These are phyloP conservation scores for Oreortyx pictus DNA, from an alignment of 2,797 vertebrate genomes.

Conservation along the genomic window DNA sequence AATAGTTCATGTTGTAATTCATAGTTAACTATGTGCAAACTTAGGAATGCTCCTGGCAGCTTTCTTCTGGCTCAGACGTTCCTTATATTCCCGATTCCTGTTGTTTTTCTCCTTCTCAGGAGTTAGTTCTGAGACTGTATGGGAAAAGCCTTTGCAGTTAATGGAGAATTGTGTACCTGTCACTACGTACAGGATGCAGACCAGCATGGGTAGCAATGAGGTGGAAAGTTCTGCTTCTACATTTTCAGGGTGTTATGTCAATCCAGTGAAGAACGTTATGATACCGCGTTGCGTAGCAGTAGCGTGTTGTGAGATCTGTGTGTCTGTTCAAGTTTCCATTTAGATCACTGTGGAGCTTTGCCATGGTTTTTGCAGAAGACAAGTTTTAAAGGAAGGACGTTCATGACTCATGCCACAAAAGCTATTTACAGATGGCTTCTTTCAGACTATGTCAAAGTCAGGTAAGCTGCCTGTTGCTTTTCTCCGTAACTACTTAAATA, in stretches of 20 bases:
- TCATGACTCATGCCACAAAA: slow-evolving; percentile 97
- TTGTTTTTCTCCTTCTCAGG: not conserved
- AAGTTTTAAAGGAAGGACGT: slow-evolving; percentile 95
- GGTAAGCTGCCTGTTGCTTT: slow-evolving; percentile 75
- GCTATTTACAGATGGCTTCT: slow-evolving; percentile 98
- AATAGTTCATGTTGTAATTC: not conserved
- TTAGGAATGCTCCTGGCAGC: rapidly evolving
- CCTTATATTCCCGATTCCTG: not conserved
- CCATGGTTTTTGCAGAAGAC: slow-evolving; percentile 99
- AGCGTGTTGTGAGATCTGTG: not conserved
- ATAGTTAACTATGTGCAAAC: not conserved
- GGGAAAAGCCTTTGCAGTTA: not conserved
- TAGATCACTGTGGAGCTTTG: slow-evolving; percentile 95
- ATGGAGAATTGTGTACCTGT: not conserved
- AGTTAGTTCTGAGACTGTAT: not conserved
- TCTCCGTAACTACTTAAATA: not conserved
- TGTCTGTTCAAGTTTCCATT: slow-evolving; percentile 86
- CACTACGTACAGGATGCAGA: not conserved
- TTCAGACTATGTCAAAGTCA: slow-evolving; percentile 98
- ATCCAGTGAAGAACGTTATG: not conserved
- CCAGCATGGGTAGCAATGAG: not conserved
- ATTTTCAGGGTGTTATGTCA: rapidly evolving
- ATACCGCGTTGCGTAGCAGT: not conserved
- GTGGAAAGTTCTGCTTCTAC: not conserved
- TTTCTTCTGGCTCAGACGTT: not conserved